Conservation (phyloP, 2,113 vertebrate genomes). For the Chlamydotis undulata region DNA sequence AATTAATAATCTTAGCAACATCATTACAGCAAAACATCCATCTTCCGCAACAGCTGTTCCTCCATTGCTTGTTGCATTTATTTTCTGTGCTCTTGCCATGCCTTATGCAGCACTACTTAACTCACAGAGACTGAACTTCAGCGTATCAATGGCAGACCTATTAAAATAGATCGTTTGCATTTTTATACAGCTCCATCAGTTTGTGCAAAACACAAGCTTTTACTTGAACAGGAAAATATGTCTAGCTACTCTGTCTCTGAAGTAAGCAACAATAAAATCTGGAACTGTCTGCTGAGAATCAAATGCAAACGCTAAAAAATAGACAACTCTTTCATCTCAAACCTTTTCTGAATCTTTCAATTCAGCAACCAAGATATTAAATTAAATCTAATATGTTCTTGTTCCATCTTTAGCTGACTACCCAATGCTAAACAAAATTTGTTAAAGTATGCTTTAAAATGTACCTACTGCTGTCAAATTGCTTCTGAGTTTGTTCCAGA, state of each 20-base stretch:
- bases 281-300: not conserved
- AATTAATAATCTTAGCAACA: conserved; percentile 74
- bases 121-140: not conserved
- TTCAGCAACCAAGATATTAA: not conserved
- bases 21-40: conserved; percentile 69
- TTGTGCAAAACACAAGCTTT: not conserved
- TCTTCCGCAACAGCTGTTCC: conserved; percentile 69
- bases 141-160: not conserved
- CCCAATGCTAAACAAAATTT: not conserved
- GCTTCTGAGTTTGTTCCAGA: not conserved
- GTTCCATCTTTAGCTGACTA: not conserved
- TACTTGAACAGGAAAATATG: not conserved
- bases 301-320: not conserved
- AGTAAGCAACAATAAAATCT: not conserved
- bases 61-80: conserved; percentile 24
- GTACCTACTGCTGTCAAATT: not conserved
- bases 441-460: not conserved
- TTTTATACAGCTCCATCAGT: not conserved
- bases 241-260: not conserved
- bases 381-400: not conserved
- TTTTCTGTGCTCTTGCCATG: conserved; percentile 26
- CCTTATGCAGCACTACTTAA: not conserved
- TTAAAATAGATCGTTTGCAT: not conserved
- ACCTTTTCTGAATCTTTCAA: not conserved
- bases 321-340: not conserved